Percentiles rank a stretch among this genome's conserved stretches.
Conservation (phyloP, 2,113 vertebrate species). For the Martes martes region DNA sequence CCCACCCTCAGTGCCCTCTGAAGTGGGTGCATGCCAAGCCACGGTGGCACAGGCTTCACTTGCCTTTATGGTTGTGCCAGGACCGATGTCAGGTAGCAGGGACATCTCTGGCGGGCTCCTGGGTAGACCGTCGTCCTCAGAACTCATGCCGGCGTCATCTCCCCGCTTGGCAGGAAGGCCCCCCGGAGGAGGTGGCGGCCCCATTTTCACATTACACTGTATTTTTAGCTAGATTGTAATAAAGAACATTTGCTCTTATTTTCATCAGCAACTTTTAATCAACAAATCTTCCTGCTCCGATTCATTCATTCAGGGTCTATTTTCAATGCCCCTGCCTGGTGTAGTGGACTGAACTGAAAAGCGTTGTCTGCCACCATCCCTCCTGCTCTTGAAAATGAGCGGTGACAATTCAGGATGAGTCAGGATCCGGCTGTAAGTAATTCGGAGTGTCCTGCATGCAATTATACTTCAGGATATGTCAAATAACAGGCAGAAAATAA, state of each 20-base stretch:
- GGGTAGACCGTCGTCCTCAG: slow-evolving; percentile 87
- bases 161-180: slow-evolving; percentile 80
- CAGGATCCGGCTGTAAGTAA: not conserved
- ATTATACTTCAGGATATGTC: not conserved
- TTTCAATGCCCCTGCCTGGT: not conserved
- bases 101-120: slow-evolving; percentile 85
- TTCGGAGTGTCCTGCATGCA: accelerated
- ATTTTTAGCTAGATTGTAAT: slow-evolving; percentile 87
- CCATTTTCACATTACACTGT: slow-evolving; percentile 91
- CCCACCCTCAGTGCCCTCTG: not conserved
- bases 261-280: not conserved
- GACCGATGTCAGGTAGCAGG: slow-evolving; percentile 76
- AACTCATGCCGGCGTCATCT: slow-evolving; percentile 85
- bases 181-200: slow-evolving; percentile 86
- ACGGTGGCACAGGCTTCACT: not conserved
- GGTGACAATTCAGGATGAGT: not conserved
- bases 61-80: slow-evolving; percentile 82
- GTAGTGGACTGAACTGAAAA: not conserved
- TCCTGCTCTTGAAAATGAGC: not conserved
- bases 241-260: slow-evolving; percentile 50
- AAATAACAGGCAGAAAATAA: not conserved
- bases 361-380: not conserved
- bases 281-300: not conserved
- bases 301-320: not conserved
- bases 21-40: accelerated